A percentile compares a stretch with the other conserved stretches of the same genome.
Evolutionary conservation across 2,113 vertebrate genomes (phyloP).

Genomic region (Anoura caudifer): DNA sequence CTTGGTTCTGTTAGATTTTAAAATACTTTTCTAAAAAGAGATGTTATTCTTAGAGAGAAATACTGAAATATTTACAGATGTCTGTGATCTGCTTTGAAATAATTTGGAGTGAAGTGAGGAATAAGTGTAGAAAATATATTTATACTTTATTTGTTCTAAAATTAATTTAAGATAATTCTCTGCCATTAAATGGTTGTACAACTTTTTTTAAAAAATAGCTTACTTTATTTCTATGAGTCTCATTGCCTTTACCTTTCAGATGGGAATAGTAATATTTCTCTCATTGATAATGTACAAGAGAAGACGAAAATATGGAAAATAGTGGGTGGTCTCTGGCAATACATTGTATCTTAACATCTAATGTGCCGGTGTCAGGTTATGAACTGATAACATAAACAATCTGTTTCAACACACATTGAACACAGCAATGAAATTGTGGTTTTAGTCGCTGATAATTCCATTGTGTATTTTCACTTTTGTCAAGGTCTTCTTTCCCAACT

Average conservation of each 20-base stretch:
- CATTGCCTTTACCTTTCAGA: neutral
- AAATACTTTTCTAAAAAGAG: neutral
- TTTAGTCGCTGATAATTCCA: neutral
- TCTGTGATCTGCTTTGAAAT: neutral
- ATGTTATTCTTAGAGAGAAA: neutral
- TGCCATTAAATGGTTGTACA: neutral
- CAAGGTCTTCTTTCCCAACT: neutral
- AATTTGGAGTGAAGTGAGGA: neutral
- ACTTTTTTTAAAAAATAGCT: neutral
- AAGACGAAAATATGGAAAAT: neutral
- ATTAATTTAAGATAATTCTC: neutral
- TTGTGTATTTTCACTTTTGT: neutral
- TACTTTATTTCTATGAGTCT: neutral
- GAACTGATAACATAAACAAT: neutral
- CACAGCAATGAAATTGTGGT: neutral
- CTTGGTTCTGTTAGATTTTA: neutral
- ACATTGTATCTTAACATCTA: neutral
- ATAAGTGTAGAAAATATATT: neutral
- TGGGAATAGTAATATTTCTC: neutral
- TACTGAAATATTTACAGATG: neutral
- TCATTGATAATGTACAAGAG: neutral
- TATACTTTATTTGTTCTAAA: neutral
- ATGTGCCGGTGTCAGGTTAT: neutral
- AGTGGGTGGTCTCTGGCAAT: neutral
- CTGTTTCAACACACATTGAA: neutral